Conservation (phyloP, 2,113 vertebrate species). For the Anthoscopus minutus region DNA sequence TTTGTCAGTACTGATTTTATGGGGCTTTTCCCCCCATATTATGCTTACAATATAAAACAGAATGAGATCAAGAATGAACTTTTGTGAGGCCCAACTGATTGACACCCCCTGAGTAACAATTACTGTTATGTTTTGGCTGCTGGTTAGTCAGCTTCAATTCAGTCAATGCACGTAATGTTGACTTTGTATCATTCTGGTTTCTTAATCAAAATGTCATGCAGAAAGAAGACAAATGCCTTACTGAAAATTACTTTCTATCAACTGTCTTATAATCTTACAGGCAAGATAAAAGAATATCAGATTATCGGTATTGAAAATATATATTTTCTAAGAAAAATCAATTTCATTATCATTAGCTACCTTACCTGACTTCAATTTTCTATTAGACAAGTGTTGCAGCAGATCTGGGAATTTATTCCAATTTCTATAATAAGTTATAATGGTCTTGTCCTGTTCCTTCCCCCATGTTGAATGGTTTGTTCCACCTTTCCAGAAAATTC, state of each 20-base stretch:
- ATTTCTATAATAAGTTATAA: too few species aligned
- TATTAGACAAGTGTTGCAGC: too few species aligned
- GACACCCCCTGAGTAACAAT: not conserved
- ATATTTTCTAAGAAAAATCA: not conserved
- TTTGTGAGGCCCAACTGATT: not conserved
- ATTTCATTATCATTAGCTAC: not conserved
- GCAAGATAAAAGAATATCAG: not conserved
- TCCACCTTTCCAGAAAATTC: too few species aligned
- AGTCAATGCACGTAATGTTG: not conserved
- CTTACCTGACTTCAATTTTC: not conserved
- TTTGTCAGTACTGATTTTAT: not conserved
- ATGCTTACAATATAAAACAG: not conserved
- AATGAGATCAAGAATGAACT: not conserved
- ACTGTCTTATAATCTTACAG: not conserved
- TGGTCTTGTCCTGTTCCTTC: too few species aligned
- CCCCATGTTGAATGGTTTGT: too few species aligned
- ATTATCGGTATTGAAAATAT: not conserved
- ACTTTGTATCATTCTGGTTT: not conserved
- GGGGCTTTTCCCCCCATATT: not conserved
- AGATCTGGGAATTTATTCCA: too few species aligned
- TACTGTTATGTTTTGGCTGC: not conserved
- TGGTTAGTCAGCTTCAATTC: not conserved
- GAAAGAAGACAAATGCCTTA: not conserved
- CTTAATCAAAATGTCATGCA: not conserved
- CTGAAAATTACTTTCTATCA: not conserved